Evolutionary conservation across 2,888 invertebrate species (phyloP).

Genomic region (Nomada fucata): DNA sequence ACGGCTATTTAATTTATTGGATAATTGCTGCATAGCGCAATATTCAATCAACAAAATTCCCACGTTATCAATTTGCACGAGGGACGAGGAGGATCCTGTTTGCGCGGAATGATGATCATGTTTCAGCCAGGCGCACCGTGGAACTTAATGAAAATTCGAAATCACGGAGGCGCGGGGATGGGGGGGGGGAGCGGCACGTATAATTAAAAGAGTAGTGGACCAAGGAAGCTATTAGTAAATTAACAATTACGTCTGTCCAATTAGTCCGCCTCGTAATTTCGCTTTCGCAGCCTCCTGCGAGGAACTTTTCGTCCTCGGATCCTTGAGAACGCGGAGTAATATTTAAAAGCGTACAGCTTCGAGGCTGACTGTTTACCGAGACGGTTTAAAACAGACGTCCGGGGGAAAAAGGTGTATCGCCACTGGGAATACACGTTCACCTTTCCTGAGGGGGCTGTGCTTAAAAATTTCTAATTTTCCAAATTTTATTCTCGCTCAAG

Average conservation of each 20-base stretch:
- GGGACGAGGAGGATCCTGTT: too few relatives aligned
- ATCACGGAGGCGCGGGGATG: slow-evolving; percentile 19
- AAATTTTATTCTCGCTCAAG: not conserved
- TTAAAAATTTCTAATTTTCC: not conserved
- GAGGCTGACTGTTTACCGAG: slow-evolving; percentile 15
- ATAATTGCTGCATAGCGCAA: too few relatives aligned
- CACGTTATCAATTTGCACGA: too few relatives aligned
- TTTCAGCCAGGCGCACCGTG: not conserved
- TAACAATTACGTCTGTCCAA: slow-evolving; percentile 65
- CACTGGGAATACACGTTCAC: too few relatives aligned
- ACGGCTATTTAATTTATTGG: too few relatives aligned
- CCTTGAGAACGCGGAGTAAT: slow-evolving; percentile 36
- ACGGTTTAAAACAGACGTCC: slow-evolving; percentile 3
- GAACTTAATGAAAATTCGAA: slow-evolving; percentile 54
- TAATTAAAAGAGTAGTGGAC: slow-evolving; percentile 54
- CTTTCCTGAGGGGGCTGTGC: too few relatives aligned
- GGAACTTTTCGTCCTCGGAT: slow-evolving; percentile 17
- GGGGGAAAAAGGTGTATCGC: not conserved
- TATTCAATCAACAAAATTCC: too few relatives aligned
- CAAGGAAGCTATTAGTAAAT: slow-evolving; percentile 61
- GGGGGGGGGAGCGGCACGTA: not conserved
- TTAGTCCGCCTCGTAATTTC: slow-evolving; percentile 52
- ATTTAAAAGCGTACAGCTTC: slow-evolving; percentile 17
- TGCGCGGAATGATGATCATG: not conserved
- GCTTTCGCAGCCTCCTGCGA: slow-evolving; percentile 5